Percentiles rank a stretch among this genome's conserved stretches.
Evolutionary conservation across 2,888 invertebrate species (phyloP).

Genomic region (Athalia cordata): DNA sequence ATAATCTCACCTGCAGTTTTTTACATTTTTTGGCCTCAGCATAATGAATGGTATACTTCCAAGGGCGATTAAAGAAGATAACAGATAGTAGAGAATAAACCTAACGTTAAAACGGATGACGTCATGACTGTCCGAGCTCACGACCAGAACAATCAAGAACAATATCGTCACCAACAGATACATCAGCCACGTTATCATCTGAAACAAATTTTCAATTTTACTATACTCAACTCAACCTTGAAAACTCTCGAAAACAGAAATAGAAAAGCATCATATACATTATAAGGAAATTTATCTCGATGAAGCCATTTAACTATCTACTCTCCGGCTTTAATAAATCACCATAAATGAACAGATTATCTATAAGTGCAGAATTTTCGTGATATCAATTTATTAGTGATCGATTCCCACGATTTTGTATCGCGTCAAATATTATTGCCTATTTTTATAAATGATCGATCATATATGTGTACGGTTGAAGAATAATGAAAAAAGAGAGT

Average conservation of each 20-base stretch:
- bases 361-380: too few relatives aligned
- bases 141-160: slow-evolving; percentile 14
- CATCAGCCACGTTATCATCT: slow-evolving; percentile 32
- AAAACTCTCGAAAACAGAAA: not conserved
- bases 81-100: slow-evolving; percentile 32
- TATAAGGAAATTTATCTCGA: too few relatives aligned
- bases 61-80: slow-evolving; percentile 22
- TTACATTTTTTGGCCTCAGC: slow-evolving; percentile 25
- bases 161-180: slow-evolving; percentile 27
- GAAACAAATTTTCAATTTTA: not conserved
- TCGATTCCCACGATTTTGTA: too few relatives aligned
- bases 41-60: slow-evolving; percentile 18
- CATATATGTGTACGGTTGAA: too few relatives aligned
- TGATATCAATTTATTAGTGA: too few relatives aligned
- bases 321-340: too few relatives aligned
- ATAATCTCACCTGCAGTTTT: slow-evolving; percentile 27
- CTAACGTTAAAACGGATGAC: slow-evolving; percentile 33
- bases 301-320: too few relatives aligned
- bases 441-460: too few relatives aligned
- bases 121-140: slow-evolving; percentile 36
- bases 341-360: too few relatives aligned
- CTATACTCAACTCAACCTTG: not conserved
- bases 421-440: too few relatives aligned
- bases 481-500: too few relatives aligned
- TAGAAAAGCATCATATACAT: not conserved